phyloP scores from a whole-genome alignment of 2,113 vertebrate genomes.

The Myxocyprinus asiaticus region DNA sequence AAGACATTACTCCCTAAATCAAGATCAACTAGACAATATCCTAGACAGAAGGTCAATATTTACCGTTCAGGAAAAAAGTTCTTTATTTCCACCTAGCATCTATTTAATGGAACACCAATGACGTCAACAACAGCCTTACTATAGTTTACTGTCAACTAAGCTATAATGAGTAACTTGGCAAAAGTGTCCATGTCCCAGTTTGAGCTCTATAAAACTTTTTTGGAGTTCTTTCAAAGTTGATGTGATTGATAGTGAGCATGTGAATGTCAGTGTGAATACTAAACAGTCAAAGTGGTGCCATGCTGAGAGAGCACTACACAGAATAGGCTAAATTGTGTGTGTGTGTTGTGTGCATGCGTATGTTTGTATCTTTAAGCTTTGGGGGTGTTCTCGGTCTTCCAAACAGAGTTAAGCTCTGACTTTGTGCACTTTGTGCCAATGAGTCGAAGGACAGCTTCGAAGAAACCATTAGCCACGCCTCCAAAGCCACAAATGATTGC shows the following conservation, averaged over 20 bases:
- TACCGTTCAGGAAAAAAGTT: not conserved
- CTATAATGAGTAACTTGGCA: not conserved
- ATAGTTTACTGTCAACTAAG: conserved; percentile 2
- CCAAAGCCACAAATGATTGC: conserved; percentile 43
- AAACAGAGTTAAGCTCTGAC: conserved; percentile 23
- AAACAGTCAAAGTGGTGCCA: conserved; percentile 32
- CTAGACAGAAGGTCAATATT: not conserved
- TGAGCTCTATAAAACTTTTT: conserved; percentile 16
- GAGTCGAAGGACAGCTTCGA: conserved; percentile 10
- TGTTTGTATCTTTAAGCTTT: conserved; percentile 1
- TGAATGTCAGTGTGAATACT: conserved; percentile 38
- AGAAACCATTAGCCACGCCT: conserved; percentile 46
- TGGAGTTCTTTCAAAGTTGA: conserved; percentile 11
- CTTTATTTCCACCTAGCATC: conserved; percentile 17
- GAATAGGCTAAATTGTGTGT: conserved; percentile 22
- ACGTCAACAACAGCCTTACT: conserved; percentile 10
- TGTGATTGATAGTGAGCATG: conserved; percentile 33
- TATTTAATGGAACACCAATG: conserved; percentile 13
- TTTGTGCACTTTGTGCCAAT: conserved; percentile 22
- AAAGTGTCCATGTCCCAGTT: conserved; percentile 21
- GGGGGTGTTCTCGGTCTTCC: not conserved
- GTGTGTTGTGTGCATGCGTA: conserved; percentile 13
- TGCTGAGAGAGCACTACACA: conserved; percentile 29
- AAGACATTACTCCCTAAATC: conserved; percentile 1
- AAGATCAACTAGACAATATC: not conserved